A percentile compares a stretch with the other conserved stretches of the same genome.
Conservation (phyloP, 2,888 invertebrate genomes). For the Lithophane socia region DNA sequence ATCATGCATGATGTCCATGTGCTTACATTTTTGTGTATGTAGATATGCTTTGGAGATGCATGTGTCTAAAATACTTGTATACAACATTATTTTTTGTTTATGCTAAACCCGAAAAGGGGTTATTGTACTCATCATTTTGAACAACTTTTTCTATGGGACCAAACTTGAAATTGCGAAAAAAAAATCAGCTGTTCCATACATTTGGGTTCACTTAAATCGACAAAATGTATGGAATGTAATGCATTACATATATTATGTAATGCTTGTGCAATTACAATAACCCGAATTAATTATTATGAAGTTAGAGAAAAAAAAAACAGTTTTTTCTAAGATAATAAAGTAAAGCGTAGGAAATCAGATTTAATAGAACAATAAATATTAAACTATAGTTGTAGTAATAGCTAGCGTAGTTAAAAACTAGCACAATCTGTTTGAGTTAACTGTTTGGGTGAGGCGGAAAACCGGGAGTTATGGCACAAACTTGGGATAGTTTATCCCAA, state of each 20-base stretch:
- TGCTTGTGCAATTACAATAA: too few relatives aligned
- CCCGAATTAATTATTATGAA: not conserved
- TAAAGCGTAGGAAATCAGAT: not conserved
- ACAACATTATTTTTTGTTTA: too few relatives aligned
- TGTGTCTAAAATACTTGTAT: not conserved
- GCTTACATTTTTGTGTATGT: not conserved
- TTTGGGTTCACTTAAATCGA: too few relatives aligned
- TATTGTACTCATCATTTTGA: too few relatives aligned
- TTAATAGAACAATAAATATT: slow-evolving; percentile 6
- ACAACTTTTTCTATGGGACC: too few relatives aligned
- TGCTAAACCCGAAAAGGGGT: too few relatives aligned
- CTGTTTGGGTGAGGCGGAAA: not conserved
- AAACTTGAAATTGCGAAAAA: too few relatives aligned
- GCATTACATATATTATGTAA: too few relatives aligned
- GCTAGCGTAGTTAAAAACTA: slow-evolving; percentile 37
- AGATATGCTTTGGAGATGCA: not conserved
- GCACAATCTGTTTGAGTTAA: slow-evolving; percentile 34
- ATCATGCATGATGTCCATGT: not conserved
- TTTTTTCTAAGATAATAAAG: not conserved
- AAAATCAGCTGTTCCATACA: too few relatives aligned
- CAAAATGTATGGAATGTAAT: too few relatives aligned
- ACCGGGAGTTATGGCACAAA: slow-evolving; percentile 30
- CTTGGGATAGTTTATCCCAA: slow-evolving; percentile 9
- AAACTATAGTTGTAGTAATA: slow-evolving; percentile 6
- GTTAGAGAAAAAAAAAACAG: not conserved